These are phyloP conservation scores for Camelus dromedarius DNA, from an alignment of 2,113 vertebrate genomes.

Conservation along the genomic window DNA sequence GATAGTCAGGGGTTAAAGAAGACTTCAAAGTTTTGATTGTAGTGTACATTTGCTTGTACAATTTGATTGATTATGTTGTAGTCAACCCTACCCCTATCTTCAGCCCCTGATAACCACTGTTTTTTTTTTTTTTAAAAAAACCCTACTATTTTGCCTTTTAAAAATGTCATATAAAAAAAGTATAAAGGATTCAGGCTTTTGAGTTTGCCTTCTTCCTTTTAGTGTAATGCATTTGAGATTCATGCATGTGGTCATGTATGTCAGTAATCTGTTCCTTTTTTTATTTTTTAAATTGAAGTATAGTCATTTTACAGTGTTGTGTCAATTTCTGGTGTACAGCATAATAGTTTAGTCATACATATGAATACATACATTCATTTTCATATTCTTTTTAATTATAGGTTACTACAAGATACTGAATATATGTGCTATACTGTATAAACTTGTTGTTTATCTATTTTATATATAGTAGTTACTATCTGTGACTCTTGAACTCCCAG, in stretches of 20 bases:
- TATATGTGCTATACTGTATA: too few relatives aligned
- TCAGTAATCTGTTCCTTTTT: background rate
- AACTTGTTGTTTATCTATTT: too few relatives aligned
- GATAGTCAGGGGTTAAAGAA: background rate
- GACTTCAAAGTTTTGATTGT: background rate
- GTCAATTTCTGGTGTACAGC: too few relatives aligned
- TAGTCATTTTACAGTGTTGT: too few relatives aligned
- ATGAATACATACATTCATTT: too few relatives aligned
- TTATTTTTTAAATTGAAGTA: too few relatives aligned
- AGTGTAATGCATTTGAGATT: background rate
- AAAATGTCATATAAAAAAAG: background rate
- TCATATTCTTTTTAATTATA: too few relatives aligned
- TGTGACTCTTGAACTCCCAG: too few relatives aligned
- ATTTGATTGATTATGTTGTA: background rate
- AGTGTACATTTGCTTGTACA: background rate
- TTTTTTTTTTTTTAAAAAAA: background rate
- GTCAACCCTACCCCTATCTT: background rate
- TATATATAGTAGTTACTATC: too few relatives aligned
- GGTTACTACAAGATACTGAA: too few relatives aligned
- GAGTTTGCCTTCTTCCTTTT: background rate
- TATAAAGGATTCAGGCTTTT: background rate
- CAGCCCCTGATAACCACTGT: background rate
- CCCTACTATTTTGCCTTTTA: background rate
- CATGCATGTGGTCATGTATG: background rate
- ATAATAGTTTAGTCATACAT: too few relatives aligned